A percentile compares a stretch with the other conserved stretches of the same genome.
Conservation (phyloP, 1,140 invertebrate species). For the Atta colombica region DNA sequence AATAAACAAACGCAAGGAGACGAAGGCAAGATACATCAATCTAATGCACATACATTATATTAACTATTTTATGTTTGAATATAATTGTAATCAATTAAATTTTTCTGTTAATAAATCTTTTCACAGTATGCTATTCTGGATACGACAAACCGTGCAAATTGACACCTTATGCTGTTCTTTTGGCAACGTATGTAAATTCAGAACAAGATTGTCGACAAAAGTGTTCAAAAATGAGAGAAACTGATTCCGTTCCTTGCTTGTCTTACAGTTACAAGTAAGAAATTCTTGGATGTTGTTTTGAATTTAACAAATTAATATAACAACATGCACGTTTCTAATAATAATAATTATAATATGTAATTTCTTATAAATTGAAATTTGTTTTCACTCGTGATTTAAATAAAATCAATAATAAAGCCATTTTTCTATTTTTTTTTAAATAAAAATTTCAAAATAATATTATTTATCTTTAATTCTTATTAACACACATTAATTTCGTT, state of each 20-base stretch:
- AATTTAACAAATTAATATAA: background rate
- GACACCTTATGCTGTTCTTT: constrained; percentile 89
- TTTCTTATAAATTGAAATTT: background rate
- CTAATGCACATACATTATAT: background rate
- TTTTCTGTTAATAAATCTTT: background rate
- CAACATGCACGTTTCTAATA: background rate
- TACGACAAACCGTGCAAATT: constrained; percentile 91
- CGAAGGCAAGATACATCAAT: constrained; percentile 41
- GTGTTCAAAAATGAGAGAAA: constrained; percentile 88
- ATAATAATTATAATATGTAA: background rate
- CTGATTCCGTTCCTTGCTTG: constrained; percentile 89
- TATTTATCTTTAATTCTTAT: background rate
- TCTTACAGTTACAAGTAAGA: constrained; percentile 89
- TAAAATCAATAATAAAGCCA: background rate
- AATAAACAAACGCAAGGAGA: constrained; percentile 41
- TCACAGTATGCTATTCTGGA: constrained; percentile 91
- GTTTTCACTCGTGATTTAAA: background rate
- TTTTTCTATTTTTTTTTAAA: background rate
- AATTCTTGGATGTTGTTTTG: background rate
- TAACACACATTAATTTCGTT: background rate
- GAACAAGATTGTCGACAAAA: constrained; percentile 91
- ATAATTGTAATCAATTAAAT: background rate
- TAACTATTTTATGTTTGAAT: constrained; percentile 16
- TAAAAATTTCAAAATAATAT: background rate
- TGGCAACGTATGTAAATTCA: constrained; percentile 87